Evolutionary conservation across 2,797 vertebrate genomes (phyloP).

Genomic region (Trachurus trachurus): DNA sequence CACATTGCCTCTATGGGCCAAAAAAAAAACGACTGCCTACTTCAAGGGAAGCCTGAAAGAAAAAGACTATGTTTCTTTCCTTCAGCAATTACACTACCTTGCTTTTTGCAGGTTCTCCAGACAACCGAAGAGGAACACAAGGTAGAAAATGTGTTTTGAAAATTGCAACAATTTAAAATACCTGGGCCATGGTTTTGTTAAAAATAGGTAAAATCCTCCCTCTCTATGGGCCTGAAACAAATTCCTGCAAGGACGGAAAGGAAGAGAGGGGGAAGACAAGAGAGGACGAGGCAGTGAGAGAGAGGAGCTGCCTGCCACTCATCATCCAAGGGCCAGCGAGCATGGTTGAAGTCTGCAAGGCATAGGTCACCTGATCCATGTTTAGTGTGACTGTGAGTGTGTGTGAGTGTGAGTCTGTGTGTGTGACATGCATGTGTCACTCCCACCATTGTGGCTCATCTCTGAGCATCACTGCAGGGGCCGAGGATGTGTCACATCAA

Average conservation of each 20-base stretch:
- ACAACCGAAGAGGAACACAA: neutral
- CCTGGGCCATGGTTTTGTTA: neutral
- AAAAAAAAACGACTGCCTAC: neutral
- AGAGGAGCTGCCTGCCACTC: slow-evolving; percentile 70
- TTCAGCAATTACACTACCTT: too few relatives aligned
- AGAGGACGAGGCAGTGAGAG: slow-evolving; percentile 46
- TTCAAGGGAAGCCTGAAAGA: neutral
- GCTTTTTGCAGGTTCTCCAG: neutral
- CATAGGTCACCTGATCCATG: slow-evolving; percentile 78
- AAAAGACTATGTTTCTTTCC: neutral
- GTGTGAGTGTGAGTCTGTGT: slow-evolving; percentile 35
- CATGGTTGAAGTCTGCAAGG: slow-evolving; percentile 77
- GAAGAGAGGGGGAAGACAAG: slow-evolving; percentile 12
- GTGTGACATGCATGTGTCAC: slow-evolving; percentile 25
- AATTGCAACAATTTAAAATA: slow-evolving; percentile 2
- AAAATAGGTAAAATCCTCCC: slow-evolving; percentile 18
- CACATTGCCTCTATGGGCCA: neutral
- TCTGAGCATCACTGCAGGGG: slow-evolving; percentile 77
- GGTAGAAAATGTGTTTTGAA: slow-evolving; percentile 1
- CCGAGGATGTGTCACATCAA: slow-evolving; percentile 85
- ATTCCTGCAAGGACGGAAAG: slow-evolving; percentile 40
- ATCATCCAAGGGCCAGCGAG: slow-evolving; percentile 82
- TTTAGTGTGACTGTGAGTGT: slow-evolving; percentile 58
- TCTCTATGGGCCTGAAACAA: slow-evolving; percentile 24
- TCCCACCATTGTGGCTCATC: slow-evolving; percentile 73